A percentile compares a stretch with the other conserved stretches of the same genome.
Evolutionary conservation across 1,140 invertebrate species (phyloP).

Genomic region (Pseudobourletiella spinata): DNA sequence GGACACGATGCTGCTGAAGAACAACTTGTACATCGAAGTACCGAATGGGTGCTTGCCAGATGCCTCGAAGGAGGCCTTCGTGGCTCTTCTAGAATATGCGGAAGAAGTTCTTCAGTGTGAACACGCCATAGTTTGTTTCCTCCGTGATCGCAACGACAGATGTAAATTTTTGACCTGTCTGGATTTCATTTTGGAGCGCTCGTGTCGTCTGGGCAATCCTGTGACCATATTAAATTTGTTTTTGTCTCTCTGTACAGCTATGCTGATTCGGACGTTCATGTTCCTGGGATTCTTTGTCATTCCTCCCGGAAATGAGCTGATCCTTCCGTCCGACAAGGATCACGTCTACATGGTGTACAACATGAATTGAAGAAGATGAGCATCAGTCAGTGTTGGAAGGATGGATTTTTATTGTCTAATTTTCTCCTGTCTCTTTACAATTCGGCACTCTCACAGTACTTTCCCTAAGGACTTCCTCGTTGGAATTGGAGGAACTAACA

Average conservation of each 20-base stretch:
- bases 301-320: slow-evolving; percentile 67
- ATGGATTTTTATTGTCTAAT: not conserved
- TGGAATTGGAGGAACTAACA: too few relatives aligned
- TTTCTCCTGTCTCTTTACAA: not conserved
- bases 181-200: too few relatives aligned
- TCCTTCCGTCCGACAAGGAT: slow-evolving; percentile 51
- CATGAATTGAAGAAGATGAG: slow-evolving; percentile 42
- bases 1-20: slow-evolving; percentile 71
- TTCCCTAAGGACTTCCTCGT: too few relatives aligned
- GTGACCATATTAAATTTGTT: too few relatives aligned
- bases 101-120: slow-evolving; percentile 81
- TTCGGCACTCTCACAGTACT: not conserved
- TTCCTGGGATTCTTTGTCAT: slow-evolving; percentile 86
- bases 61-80: slow-evolving; percentile 86
- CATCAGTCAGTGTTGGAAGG: not conserved
- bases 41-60: slow-evolving; percentile 71
- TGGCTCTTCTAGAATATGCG: slow-evolving; percentile 87
- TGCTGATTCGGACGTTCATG: slow-evolving; percentile 87
- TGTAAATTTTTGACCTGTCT: slow-evolving; percentile 43
- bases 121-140: slow-evolving; percentile 70
- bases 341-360: slow-evolving; percentile 72
- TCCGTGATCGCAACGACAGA: slow-evolving; percentile 72
- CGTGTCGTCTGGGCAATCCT: too few relatives aligned
- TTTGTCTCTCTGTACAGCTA: slow-evolving; percentile 49
- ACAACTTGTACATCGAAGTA: slow-evolving; percentile 74